Conservation (phyloP, 2,888 invertebrate species). For the Malthinus flaveolus region DNA sequence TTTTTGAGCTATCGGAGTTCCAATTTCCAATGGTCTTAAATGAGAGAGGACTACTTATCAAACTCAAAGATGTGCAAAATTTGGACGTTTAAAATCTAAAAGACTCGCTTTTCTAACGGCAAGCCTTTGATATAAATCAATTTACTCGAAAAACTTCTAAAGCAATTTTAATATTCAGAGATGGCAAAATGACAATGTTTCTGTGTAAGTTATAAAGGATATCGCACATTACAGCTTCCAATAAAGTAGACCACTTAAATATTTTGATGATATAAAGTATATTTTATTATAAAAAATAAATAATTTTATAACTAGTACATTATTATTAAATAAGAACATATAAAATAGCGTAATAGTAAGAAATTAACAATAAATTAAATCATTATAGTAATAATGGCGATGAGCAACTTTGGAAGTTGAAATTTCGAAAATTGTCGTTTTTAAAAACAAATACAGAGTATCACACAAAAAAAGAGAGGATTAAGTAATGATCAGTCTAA, state of each 20-base stretch:
- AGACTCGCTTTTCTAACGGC: too few species aligned
- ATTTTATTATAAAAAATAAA: constrained; percentile 28
- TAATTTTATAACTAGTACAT: constrained; percentile 22
- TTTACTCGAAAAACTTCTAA: too few species aligned
- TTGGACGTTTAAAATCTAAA: too few species aligned
- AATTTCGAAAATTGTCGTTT: not conserved
- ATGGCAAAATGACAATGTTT: too few species aligned
- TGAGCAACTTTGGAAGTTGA: constrained; percentile 13
- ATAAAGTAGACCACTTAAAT: not conserved
- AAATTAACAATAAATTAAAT: constrained; percentile 19
- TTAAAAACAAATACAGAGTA: constrained; percentile 16
- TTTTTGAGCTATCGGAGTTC: too few species aligned
- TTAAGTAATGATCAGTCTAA: constrained; percentile 25
- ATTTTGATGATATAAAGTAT: constrained; percentile 3
- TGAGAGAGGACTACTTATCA: too few species aligned
- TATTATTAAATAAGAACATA: constrained; percentile 25
- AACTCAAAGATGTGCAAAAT: too few species aligned
- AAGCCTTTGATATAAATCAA: too few species aligned
- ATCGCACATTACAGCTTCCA: too few species aligned
- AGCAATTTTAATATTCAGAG: too few species aligned
- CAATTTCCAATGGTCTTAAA: too few species aligned
- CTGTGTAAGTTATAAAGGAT: too few species aligned
- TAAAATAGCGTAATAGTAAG: constrained; percentile 21
- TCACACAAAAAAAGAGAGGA: constrained; percentile 3
- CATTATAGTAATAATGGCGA: constrained; percentile 5